Evolutionary conservation across 2,888 invertebrate genomes (phyloP), one percentile per base, ranked within the genome.

Genomic region (Stratiomys singularior): DNA sequence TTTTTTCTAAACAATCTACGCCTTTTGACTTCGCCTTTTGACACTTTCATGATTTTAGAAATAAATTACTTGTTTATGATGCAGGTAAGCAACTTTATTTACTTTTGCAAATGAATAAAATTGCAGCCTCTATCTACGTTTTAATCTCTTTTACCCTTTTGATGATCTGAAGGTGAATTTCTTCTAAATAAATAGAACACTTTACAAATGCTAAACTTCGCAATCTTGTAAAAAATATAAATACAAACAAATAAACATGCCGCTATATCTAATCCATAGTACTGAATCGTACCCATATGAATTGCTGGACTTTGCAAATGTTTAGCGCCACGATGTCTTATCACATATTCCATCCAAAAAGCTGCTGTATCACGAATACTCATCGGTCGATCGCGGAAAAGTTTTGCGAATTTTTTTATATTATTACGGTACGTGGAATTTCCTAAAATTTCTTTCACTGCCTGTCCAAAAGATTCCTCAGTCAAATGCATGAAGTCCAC

Each of bases 291-390:
- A 78, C 82, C 86, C 77, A 90, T 81, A 44, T 88, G 82, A 1
- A 86, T 77, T 0, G 87, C 86, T 1, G 89, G 88, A 83, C 88
- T 89, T 78, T 88, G 89, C 81, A 90, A 85, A 76, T 86, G 88
- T 1, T 84, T 82, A 0, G 89, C 89, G 7, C 90, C 90, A 47
- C 88, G 87, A 82, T 90, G 85, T 13, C 90, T 86, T 3, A 90
- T 84, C 0, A 90, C 87, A 82, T 90, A 90, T 80, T 90, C 90
- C 27, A 90, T 86, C 90, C 90, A 90, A 82, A 83, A 90, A 80
- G 89, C 84, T 0, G 90, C 89, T 0, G 89, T 88, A 67, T 90
- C 88, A 46, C 89, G 83, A 0, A 89, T 86, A 25, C 83, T 86
- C 83, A 89, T 83, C 0, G 90, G 90, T 72, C 90, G 86, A 82